These are phyloP conservation scores for Chlamydotis undulata DNA, from an alignment of 2,113 vertebrate species.

Conservation along the genomic window DNA sequence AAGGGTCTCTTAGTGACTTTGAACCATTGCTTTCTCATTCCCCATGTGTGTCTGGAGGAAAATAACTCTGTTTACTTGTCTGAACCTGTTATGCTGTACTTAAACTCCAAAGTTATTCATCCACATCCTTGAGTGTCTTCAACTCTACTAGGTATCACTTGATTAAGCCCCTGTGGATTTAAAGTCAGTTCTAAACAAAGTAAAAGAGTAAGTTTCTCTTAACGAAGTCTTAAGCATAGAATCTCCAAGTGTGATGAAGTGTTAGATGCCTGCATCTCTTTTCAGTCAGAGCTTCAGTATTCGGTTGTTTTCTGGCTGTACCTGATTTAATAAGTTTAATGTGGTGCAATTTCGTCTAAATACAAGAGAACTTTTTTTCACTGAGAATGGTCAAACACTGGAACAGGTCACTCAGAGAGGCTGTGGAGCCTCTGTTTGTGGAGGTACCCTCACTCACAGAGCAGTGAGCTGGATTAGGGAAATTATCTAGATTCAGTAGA, in stretches of 20 bases:
- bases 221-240: neutral
- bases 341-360: neutral
- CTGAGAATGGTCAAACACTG: neutral
- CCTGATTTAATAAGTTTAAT: neutral
- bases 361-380: neutral
- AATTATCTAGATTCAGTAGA: neutral
- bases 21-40: neutral
- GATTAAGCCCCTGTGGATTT: conserved; percentile 39
- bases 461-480: neutral
- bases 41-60: conserved; percentile 38
- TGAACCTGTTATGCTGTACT: neutral
- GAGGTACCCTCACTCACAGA: neutral
- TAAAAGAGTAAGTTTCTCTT: neutral
- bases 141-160: neutral
- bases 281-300: neutral
- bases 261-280: neutral
- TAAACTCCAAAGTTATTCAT: neutral
- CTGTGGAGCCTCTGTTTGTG: neutral
- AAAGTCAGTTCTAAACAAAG: neutral
- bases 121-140: neutral
- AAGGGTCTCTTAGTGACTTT: conserved; percentile 23
- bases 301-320: neutral
- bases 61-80: conserved; percentile 20
- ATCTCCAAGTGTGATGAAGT: neutral
- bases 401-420: neutral